Base-by-base conservation (phyloP, 2,113 vertebrate genomes). In the Sturnira hondurensis region DNA sequence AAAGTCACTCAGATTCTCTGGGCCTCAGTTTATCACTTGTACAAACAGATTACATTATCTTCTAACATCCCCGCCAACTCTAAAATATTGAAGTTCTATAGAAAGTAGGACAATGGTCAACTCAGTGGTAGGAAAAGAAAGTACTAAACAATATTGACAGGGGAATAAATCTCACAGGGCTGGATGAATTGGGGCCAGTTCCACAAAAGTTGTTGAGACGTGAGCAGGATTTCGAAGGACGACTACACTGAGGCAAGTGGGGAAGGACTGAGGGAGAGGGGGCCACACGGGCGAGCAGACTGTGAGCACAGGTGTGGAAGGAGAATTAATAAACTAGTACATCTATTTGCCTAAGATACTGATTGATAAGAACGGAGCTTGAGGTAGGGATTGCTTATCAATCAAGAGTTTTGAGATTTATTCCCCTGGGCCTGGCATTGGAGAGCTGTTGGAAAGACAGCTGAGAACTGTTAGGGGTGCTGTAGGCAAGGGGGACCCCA, bases 31-130 rank as follows among this genome's bases (percentile, higher is more conserved):
- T 71, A 74, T 54, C 71, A 86, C 1, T 22, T 73, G 10, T 43
- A 54, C 76, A 38, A 87, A 84, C 16, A 73, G 13, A 58, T 80
- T 80, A n/a, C 14, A 38, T 54, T 47, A 36, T 85, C 81, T 52
- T 78, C 47, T 78, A 43, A 80, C 15, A 7, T 47, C 14, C 5
- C 41, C 85, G 76, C 81, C 16, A 88, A 38, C 22, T 70, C 67
- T 43, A 93, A 91, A 74, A 74, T 80, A 81, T 47, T 94, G 52
- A 15, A 78, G 87, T 81, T 68, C 41, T 73, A 31, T 13, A 45
- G 56, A 67, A 73, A 71, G 67, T 54, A 5, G 56, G 61, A 80
- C 33, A 77, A 38, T 58, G 36, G 41, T 63, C 31, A 90, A 78
- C 83, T 65, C 74, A 78, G 9, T 31, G 31, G 33, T 70, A 54